Percentiles rank a stretch among this genome's conserved stretches.
phyloP scores from a whole-genome alignment of 1,140 invertebrate genomes.

The Hyposmocoma kahamanoa region DNA sequence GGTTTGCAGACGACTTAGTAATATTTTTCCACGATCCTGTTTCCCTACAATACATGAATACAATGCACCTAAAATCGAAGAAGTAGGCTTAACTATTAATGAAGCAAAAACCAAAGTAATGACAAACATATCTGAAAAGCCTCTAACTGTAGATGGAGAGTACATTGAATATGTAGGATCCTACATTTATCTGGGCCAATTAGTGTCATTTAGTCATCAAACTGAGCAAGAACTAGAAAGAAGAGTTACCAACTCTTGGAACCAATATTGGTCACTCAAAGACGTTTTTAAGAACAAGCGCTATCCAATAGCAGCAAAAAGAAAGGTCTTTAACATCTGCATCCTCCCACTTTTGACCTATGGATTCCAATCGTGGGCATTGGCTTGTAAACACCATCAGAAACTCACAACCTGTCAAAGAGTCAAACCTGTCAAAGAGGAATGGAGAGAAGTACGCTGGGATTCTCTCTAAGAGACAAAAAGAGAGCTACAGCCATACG shows the following conservation, averaged over 20 bases:
- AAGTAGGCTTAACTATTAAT: too few relatives aligned
- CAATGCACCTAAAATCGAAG: too few relatives aligned
- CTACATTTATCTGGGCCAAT: too few relatives aligned
- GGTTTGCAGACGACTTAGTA: too few relatives aligned
- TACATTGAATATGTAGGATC: too few relatives aligned
- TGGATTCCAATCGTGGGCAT: slow-evolving; percentile 22
- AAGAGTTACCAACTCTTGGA: slow-evolving; percentile 25
- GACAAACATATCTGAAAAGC: too few relatives aligned
- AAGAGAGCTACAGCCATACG: slow-evolving; percentile 10
- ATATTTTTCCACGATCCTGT: too few relatives aligned
- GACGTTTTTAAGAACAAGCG: slow-evolving; percentile 23
- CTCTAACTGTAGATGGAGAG: too few relatives aligned
- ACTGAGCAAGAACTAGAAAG: slow-evolving; percentile 10
- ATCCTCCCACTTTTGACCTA: slow-evolving; percentile 21
- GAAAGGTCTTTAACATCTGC: slow-evolving; percentile 17
- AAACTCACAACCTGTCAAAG: slow-evolving; percentile 19
- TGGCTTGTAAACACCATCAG: slow-evolving; percentile 12
- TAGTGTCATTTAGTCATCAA: too few relatives aligned
- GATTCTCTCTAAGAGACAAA: slow-evolving; percentile 16
- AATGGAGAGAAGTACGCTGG: slow-evolving; percentile 17
- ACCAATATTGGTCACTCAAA: slow-evolving; percentile 22
- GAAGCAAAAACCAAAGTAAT: too few relatives aligned
- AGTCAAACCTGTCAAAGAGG: slow-evolving; percentile 12
- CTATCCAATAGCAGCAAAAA: slow-evolving; percentile 19
- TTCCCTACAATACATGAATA: too few relatives aligned